Conservation (phyloP, 2,888 invertebrate genomes). For the Conus canariensis region DNA sequence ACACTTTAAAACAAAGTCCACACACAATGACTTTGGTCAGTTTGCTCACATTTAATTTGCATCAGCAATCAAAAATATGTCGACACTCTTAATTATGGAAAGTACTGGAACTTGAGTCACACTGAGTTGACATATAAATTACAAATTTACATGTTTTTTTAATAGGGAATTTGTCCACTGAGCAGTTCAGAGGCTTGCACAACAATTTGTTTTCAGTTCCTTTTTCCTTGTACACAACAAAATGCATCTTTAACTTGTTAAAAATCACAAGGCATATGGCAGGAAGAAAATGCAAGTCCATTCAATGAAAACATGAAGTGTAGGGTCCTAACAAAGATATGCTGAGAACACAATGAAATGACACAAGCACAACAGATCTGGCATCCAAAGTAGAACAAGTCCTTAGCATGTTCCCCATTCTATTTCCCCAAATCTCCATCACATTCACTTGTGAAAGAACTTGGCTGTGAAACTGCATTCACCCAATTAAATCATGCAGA, state of each 20-base stretch:
- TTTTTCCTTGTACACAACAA: not conserved
- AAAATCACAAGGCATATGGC: conserved; percentile 27
- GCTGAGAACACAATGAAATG: conserved; percentile 4
- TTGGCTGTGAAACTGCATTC: not conserved
- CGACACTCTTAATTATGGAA: not conserved
- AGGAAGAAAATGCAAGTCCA: conserved; percentile 23
- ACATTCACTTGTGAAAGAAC: not conserved
- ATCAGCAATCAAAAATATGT: conserved; percentile 35
- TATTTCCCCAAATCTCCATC: not conserved
- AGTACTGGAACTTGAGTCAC: not conserved
- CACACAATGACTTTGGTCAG: not conserved
- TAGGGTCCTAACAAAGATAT: not conserved
- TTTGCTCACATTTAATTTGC: conserved; percentile 36
- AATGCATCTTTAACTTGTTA: not conserved
- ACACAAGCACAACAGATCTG: conserved; percentile 2
- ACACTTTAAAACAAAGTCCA: not conserved
- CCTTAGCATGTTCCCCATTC: not conserved
- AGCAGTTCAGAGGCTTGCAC: not conserved
- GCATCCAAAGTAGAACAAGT: not conserved
- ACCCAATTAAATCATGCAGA: not conserved
- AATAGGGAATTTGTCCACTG: conserved; percentile 2
- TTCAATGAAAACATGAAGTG: not conserved
- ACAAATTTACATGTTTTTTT: not conserved
- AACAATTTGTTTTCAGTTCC: not conserved
- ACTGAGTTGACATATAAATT: not conserved